Conservation (phyloP, 2,113 vertebrate species). For the Pygathrix nemaeus region DNA sequence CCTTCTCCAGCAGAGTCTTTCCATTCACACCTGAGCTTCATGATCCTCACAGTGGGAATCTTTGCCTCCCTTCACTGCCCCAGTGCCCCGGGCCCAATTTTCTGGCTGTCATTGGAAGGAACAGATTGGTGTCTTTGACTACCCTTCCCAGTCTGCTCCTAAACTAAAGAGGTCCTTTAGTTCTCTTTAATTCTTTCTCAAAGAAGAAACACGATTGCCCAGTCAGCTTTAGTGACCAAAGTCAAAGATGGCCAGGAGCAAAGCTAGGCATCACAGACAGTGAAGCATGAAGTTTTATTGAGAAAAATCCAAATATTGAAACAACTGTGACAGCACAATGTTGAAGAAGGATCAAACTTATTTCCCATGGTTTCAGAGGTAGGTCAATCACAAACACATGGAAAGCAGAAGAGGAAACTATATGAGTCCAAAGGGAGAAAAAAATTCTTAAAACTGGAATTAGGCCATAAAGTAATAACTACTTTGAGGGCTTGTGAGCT, state of each 20-base stretch:
- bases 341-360: not conserved
- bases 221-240: not conserved
- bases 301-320: not conserved
- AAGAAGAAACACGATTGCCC: not conserved
- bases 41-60: not conserved
- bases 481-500: not conserved
- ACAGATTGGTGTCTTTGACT: not conserved
- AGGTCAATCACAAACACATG: not conserved
- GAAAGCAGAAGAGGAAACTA: not conserved
- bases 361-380: not conserved
- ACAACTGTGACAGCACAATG: not conserved
- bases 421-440: not conserved
- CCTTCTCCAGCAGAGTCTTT: not conserved
- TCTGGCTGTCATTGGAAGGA: too few species aligned
- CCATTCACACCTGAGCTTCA: not conserved
- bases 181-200: not conserved
- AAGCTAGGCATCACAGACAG: not conserved
- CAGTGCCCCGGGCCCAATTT: not conserved
- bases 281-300: not conserved
- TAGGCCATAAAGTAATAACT: not conserved
- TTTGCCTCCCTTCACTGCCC: not conserved
- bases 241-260: not conserved
- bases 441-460: not conserved
- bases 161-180: not conserved
- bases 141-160: not conserved